Conservation (phyloP, 2,888 invertebrate species). For the Trachelus stipa region DNA sequence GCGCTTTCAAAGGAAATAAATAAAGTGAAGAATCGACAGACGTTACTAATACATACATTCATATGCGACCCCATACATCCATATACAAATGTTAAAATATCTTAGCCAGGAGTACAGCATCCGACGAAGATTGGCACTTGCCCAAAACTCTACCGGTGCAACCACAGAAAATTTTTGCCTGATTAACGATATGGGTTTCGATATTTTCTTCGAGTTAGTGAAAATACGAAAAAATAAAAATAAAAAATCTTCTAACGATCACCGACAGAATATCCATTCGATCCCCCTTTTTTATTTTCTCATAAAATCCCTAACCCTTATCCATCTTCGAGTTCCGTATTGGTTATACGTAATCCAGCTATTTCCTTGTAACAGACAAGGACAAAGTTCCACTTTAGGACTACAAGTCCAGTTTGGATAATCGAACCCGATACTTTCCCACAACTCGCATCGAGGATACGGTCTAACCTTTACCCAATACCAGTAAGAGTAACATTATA, state of each 20-base stretch:
- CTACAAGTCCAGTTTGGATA: neutral
- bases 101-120: conserved; percentile 41
- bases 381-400: neutral
- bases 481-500: neutral
- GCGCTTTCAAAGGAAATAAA: conserved; percentile 38
- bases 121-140: conserved; percentile 53
- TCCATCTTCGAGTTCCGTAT: neutral
- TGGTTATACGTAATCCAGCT: neutral
- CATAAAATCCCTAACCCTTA: conserved; percentile 8
- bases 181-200: conserved; percentile 60
- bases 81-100: neutral
- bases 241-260: conserved; percentile 16
- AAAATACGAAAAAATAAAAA: neutral
- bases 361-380: neutral
- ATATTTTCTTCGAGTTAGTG: conserved; percentile 33
- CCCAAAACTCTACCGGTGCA: conserved; percentile 48
- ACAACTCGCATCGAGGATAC: neutral
- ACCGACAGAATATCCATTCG: conserved; percentile 27
- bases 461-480: neutral
- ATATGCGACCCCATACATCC: neutral
- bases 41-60: neutral
- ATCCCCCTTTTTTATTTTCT: conserved; percentile 16
- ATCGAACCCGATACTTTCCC: neutral
- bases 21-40: conserved; percentile 37
- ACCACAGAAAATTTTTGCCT: conserved; percentile 58